phyloP scores from a whole-genome alignment of 2,797 vertebrate genomes.

The Dryobates pubescens region DNA sequence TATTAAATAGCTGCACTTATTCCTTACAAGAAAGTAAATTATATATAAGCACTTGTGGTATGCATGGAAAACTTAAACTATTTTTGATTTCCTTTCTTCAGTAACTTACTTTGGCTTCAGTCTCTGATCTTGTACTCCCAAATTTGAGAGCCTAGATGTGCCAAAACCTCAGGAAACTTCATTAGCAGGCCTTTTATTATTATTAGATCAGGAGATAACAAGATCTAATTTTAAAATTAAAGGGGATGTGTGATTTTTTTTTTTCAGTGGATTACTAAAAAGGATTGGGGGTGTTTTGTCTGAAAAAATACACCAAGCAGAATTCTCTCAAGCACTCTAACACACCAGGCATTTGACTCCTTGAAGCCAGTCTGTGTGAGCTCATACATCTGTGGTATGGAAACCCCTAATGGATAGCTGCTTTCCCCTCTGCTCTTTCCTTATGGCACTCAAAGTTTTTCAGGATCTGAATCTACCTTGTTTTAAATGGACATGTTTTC shows the following conservation, averaged over 20 bases:
- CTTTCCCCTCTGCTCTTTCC: background rate
- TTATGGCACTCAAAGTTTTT: background rate
- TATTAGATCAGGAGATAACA: background rate
- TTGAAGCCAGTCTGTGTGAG: background rate
- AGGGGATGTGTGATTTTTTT: background rate
- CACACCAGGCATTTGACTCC: background rate
- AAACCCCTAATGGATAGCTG: background rate
- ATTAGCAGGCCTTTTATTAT: background rate
- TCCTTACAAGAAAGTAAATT: background rate
- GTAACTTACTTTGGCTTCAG: background rate
- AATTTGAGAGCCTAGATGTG: background rate
- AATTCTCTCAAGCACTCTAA: background rate
- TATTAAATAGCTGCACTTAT: background rate
- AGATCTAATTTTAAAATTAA: background rate
- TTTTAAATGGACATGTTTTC: background rate
- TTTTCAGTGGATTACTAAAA: background rate
- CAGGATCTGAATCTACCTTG: background rate
- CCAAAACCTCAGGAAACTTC: background rate
- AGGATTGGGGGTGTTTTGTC: background rate
- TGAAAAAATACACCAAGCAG: background rate
- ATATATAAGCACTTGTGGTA: background rate
- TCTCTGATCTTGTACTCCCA: background rate
- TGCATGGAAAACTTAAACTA: background rate
- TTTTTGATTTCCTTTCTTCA: conserved; percentile 1
- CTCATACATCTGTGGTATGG: background rate